Evolutionary conservation across 2,888 invertebrate genomes (phyloP), one percentile per base, ranked within the genome.

Genomic region (Cerastis rubricosa): DNA sequence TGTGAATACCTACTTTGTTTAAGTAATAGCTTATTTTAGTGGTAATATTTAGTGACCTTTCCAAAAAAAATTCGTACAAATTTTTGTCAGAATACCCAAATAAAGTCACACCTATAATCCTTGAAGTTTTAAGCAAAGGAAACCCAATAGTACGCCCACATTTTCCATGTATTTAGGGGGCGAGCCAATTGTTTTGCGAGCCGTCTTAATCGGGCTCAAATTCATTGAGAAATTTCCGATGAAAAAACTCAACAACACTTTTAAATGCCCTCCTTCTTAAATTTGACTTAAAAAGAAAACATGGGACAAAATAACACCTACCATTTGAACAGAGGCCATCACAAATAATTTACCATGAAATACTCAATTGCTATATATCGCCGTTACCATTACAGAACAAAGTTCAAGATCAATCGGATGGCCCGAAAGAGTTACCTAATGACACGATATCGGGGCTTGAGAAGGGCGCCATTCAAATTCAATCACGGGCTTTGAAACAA

Each of bases 401-500:
- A 88, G 88, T 84, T 89, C 88, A 88, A 88, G 87, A 87, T 75
- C 87, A 83, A 76, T n/a, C 43, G 71, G 74, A 85, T 85, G 82
- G 76, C 80, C 77, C 76, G 74, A 87, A 88, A 86, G 81, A 89
- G 89, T 85, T 87, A 88, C 87, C 72, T 87, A 88, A 89, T 89
- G 88, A 83, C 87, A 88, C 79, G 77, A 78, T 71, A 85, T 82
- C 68, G 81, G 54, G 80, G 83, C 85, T 69, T 83, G 76, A 74
- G 77, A 89, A 87, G 89, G 89, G 85, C 89, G 80, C 80, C 88
- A 89, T 91, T 91, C 85, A 86, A 90, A 90, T 88, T 88, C 89
- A 89, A 90, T 91, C 91, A 90, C 88, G 87, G 90, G 83, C 90
- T 91, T 90, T 89, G 88, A 87, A 90, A 90, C 90, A 90, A 90